Percentiles rank a stretch among this genome's conserved stretches.
phyloP scores from a whole-genome alignment of 2,797 vertebrate genomes.

The Mastacembelus armatus region DNA sequence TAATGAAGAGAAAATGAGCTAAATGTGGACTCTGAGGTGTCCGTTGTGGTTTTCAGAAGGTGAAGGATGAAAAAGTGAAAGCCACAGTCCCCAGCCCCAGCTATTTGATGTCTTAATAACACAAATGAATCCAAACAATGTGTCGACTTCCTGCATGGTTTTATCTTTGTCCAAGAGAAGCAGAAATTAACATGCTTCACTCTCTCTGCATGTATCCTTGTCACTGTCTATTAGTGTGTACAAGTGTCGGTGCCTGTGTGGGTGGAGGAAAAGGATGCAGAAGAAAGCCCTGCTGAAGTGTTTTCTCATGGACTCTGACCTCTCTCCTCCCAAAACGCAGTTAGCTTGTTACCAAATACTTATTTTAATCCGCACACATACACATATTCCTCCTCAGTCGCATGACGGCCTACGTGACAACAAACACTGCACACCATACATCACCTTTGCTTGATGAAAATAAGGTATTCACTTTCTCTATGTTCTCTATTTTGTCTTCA shows the following conservation, averaged over 20 bases:
- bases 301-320: conserved; percentile 78
- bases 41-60: neutral
- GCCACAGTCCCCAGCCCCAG: conserved; percentile 16
- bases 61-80: conserved; percentile 3
- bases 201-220: conserved; percentile 45
- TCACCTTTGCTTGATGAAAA: conserved; percentile 46
- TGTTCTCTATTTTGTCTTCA: conserved; percentile 33
- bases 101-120: conserved; percentile 61
- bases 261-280: conserved; percentile 49
- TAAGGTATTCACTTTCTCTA: conserved; percentile 45
- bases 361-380: conserved; percentile 48
- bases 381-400: conserved; percentile 22
- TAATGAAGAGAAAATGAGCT: neutral
- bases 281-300: conserved; percentile 80
- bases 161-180: conserved; percentile 63
- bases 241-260: conserved; percentile 1
- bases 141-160: conserved; percentile 39
- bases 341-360: no score
- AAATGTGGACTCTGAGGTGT: neutral
- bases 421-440: conserved; percentile 41
- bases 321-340: no score
- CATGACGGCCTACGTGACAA: conserved; percentile 25
- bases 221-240: conserved; percentile 48
- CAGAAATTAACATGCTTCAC: conserved; percentile 51
- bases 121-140: conserved; percentile 43